Evolutionary conservation across 2,888 invertebrate genomes (phyloP).

Genomic region (Pollenia griseotomentosa): DNA sequence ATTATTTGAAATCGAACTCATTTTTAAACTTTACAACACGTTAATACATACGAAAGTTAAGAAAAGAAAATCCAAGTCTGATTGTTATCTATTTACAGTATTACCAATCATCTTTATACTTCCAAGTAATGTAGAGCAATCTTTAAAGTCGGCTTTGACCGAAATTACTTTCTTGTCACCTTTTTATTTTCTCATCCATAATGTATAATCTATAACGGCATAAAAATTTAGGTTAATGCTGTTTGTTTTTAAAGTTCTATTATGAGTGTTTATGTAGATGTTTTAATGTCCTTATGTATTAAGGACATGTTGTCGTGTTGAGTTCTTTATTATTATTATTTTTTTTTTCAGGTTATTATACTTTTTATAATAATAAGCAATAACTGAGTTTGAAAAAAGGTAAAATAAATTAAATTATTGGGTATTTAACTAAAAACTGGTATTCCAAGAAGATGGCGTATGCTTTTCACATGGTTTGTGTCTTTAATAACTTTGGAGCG

Average conservation of each 20-base stretch:
- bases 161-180: neutral
- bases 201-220: neutral
- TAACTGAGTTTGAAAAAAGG: conserved; percentile 24
- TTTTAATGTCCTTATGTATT: conserved; percentile 32
- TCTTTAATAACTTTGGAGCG: too few species aligned
- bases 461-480: too few species aligned
- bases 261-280: conserved; percentile 46
- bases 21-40: too few species aligned
- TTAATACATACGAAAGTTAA: too few species aligned
- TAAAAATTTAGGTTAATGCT: conserved; percentile 56
- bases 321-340: conserved; percentile 37
- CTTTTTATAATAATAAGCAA: conserved; percentile 29
- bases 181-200: neutral
- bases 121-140: too few species aligned
- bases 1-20: too few species aligned
- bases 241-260: conserved; percentile 63
- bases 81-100: too few species aligned
- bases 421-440: too few species aligned
- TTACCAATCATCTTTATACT: too few species aligned
- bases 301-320: conserved; percentile 77
- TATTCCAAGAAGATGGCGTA: too few species aligned
- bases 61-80: too few species aligned
- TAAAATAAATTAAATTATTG: neutral
- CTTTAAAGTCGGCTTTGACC: neutral
- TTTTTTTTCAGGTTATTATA: conserved; percentile 32